These are phyloP conservation scores for Amblyopsis hoosieri DNA, from an alignment of 2,797 vertebrate species.

Conservation along the genomic window DNA sequence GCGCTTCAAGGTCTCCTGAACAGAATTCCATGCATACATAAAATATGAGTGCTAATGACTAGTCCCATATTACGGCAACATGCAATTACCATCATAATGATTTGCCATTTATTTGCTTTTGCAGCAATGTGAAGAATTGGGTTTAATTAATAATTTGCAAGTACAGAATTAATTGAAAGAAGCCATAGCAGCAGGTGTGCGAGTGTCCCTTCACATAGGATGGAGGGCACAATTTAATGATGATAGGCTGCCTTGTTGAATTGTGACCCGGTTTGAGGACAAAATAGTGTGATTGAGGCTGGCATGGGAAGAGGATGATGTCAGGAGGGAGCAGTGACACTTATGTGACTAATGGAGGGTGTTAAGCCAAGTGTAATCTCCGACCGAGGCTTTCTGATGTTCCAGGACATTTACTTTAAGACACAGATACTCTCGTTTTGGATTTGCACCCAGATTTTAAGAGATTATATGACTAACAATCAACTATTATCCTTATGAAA, in stretches of 20 bases:
- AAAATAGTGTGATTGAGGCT: constrained; percentile 1
- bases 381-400: constrained; percentile 23
- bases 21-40: constrained; percentile 64
- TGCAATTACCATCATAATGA: constrained; percentile 76
- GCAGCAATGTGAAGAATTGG: constrained; percentile 65
- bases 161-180: constrained; percentile 68
- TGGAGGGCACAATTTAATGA: constrained; percentile 54
- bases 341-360: constrained; percentile 54
- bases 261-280: constrained; percentile 53
- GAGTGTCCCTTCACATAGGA: constrained; percentile 37
- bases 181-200: constrained; percentile 45
- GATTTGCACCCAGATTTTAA: too few species aligned
- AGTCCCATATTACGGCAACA: constrained; percentile 66
- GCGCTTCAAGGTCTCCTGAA: constrained; percentile 49
- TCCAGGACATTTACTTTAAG: too few species aligned
- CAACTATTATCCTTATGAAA: too few species aligned
- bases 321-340: constrained; percentile 30
- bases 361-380: constrained; percentile 35
- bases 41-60: constrained; percentile 76
- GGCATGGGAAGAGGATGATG: background rate
- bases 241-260: constrained; percentile 49
- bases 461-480: too few species aligned
- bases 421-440: too few species aligned
- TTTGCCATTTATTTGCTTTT: constrained; percentile 71
- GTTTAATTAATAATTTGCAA: constrained; percentile 73